A percentile compares a stretch with the other conserved stretches of the same genome.
phyloP scores from a whole-genome alignment of 2,113 vertebrate species.

The Saccopteryx bilineata region DNA sequence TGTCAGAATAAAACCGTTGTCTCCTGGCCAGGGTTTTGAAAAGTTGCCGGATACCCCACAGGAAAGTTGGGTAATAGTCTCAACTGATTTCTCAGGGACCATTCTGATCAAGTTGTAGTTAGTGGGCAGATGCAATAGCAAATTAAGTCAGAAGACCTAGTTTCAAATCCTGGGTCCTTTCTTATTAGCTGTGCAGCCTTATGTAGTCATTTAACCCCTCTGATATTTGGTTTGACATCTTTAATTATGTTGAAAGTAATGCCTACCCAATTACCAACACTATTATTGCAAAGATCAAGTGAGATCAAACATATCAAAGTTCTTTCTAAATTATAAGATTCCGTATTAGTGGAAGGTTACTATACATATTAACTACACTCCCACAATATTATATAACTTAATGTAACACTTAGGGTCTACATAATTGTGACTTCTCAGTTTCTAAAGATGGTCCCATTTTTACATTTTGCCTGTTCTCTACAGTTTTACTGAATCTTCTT shows the following conservation, averaged over 20 bases:
- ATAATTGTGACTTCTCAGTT: background rate
- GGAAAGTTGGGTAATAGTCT: background rate
- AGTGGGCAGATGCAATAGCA: background rate
- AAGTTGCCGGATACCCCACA: background rate
- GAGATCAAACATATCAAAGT: background rate
- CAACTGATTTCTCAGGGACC: background rate
- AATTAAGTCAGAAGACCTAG: background rate
- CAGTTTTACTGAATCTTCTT: background rate
- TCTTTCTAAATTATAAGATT: constrained; percentile 36
- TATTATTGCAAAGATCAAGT: constrained; percentile 36
- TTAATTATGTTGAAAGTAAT: background rate
- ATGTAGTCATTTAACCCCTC: background rate
- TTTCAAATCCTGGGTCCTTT: constrained; percentile 20
- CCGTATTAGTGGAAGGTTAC: background rate
- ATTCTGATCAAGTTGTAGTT: background rate
- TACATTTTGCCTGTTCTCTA: constrained; percentile 56
- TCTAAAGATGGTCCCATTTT: constrained; percentile 20
- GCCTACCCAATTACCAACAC: background rate
- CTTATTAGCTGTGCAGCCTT: background rate
- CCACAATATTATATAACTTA: background rate
- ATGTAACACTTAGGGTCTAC: background rate
- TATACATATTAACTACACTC: background rate
- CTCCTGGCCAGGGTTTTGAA: background rate
- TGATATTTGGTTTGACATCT: background rate
- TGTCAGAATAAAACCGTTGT: constrained; percentile 47